Base-by-base conservation (phyloP, 2,113 vertebrate species). In the Camelus bactrianus region DNA sequence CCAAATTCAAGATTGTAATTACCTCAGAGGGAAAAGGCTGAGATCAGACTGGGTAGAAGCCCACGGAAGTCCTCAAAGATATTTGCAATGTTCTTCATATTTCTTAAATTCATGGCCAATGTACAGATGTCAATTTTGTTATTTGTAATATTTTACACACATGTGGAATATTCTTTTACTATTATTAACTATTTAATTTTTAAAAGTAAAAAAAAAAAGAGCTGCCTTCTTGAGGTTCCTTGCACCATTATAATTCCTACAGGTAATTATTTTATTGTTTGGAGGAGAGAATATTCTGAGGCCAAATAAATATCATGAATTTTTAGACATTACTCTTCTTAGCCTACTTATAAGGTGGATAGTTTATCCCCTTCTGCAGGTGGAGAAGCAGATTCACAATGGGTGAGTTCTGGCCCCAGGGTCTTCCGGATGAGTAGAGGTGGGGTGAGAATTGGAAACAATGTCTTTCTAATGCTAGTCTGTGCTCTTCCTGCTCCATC, bases 131-230 rank as follows among this genome's bases (percentile, higher is more conserved):
- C 3, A 19, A 75, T 92, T 82, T 92, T 42, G 14, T 48, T 88
- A 56, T 48, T 65, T 16, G 81, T 92, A 92, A 88, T 67, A 87
- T 75, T 81, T 67, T 76, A 95, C 15, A 67, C 32, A 60, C 22
- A 76, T 52, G 19, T 83, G 20, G 7, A 77, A 84, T 83, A 70
- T 26, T 50, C 16, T 38, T 89, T 83, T 56, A 42, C 77, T 56
- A 5, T 50, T 77, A 76, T 26, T 56, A 64, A 77, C 52, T 73
- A 65, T 30, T 26, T 83, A 91, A 60, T 56, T 77, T 79, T 92
- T 75, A 42, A 92, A 76, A 32, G 58, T 93, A 11, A 50, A 30
- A 12, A 86, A 85, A 28, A 64, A 76, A 50, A 1, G 16, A 79
- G 16, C 3, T 67, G 16, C 8, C 52, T 79, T 72, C 28, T 64